Evolutionary conservation across 2,797 vertebrate species (phyloP).

Genomic region (Naso thynnoides): DNA sequence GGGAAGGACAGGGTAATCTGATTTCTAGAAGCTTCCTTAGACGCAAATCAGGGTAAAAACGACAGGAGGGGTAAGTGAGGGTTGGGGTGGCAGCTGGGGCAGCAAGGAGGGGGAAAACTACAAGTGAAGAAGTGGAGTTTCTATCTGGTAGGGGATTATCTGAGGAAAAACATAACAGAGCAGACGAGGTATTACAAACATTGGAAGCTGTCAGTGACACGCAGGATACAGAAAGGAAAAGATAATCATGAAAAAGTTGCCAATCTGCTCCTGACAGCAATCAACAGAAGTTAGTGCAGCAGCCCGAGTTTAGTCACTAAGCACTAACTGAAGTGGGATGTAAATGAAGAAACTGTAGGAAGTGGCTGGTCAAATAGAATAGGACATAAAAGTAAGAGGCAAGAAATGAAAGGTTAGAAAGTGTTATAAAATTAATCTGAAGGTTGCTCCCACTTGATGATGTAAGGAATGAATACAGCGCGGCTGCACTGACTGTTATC

Average conservation of each 20-base stretch:
- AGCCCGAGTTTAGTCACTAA: not conserved
- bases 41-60: not conserved
- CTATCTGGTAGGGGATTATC: not conserved
- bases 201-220: not conserved
- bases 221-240: not conserved
- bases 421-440: slow-evolving; percentile 22
- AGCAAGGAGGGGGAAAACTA: slow-evolving; percentile 1
- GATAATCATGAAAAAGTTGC: not conserved
- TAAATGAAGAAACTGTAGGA: slow-evolving; percentile 28
- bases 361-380: not conserved
- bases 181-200: not conserved
- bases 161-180: not conserved
- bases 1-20: slow-evolving; percentile 4
- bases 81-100: not conserved
- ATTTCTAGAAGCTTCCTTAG: slow-evolving; percentile 30
- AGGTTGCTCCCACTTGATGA: slow-evolving; percentile 15
- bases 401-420: slow-evolving; percentile 24
- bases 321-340: not conserved
- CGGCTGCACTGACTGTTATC: not conserved
- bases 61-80: not conserved
- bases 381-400: not conserved
- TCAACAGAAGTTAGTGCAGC: not conserved
- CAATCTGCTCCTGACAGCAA: not conserved
- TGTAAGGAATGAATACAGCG: not conserved
- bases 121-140: not conserved